These are phyloP conservation scores for Bunonema sp. DNA, from an alignment of 2,888 invertebrate genomes.

Conservation along the genomic window DNA sequence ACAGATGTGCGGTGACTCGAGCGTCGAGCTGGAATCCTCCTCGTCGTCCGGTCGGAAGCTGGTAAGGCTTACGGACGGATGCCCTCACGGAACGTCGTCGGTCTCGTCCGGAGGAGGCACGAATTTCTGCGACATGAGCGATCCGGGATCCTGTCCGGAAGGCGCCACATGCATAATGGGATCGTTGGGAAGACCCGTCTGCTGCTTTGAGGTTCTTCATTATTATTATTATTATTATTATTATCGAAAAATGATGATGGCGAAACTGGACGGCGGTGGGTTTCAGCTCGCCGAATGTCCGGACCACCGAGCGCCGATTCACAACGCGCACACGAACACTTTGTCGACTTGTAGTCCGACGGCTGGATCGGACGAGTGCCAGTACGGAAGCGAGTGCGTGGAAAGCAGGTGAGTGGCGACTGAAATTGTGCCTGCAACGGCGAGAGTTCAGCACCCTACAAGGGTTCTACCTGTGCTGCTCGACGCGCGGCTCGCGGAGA, in stretches of 20 bases:
- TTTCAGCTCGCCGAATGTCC: too few relatives aligned
- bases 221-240: too few relatives aligned
- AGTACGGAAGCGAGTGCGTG: constrained; percentile 27
- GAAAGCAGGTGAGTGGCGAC: constrained; percentile 19
- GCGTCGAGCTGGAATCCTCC: too few relatives aligned
- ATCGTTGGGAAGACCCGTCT: constrained; percentile 28
- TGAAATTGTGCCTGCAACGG: too few relatives aligned
- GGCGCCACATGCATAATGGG: constrained; percentile 34
- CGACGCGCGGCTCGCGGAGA: constrained; percentile 9
- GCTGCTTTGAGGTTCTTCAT: too few relatives aligned
- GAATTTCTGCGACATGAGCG: constrained; percentile 18
- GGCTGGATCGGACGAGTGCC: too few relatives aligned
- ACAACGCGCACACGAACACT: too few relatives aligned
- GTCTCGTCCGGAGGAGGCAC: constrained; percentile 9
- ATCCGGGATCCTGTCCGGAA: constrained; percentile 26
- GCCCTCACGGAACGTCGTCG: constrained; percentile 37
- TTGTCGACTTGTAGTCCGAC: too few relatives aligned
- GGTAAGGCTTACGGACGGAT: constrained; percentile 27
- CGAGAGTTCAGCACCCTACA: constrained; percentile 24
- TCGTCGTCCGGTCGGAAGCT: too few relatives aligned
- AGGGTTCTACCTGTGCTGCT: constrained; percentile 42
- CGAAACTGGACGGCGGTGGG: too few relatives aligned
- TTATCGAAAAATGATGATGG: too few relatives aligned
- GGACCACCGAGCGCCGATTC: too few relatives aligned
- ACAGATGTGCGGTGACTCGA: constrained; percentile 23